phyloP scores from a whole-genome alignment of 1,140 invertebrate genomes.

The Bombus balteatus region DNA sequence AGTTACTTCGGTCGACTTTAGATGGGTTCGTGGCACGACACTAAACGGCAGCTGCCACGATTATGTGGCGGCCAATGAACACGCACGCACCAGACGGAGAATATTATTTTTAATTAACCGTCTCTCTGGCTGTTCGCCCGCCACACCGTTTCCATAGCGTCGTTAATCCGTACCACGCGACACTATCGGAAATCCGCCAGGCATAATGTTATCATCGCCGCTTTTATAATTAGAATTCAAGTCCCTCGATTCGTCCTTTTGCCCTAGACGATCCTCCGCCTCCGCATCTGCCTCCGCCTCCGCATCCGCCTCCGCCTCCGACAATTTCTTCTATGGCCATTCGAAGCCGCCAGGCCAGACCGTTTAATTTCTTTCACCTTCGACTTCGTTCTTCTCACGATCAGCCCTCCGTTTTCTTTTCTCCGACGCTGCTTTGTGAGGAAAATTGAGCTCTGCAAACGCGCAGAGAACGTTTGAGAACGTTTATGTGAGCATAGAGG shows the following conservation, averaged over 20 bases:
- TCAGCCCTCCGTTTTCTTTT: not conserved
- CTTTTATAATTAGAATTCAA: conserved; percentile 60
- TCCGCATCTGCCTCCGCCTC: too few species aligned
- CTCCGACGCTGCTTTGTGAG: not conserved
- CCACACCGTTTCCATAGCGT: conserved; percentile 6
- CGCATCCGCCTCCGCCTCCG: too few species aligned
- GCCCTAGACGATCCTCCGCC: not conserved
- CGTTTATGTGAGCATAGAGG: not conserved
- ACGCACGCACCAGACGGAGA: not conserved
- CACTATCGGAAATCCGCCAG: conserved; percentile 28
- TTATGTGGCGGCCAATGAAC: not conserved
- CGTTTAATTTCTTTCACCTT: conserved; percentile 53
- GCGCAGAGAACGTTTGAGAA: not conserved
- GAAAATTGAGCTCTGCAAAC: conserved; percentile 15
- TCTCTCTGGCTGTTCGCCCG: not conserved
- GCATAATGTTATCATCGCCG: conserved; percentile 63
- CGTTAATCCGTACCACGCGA: conserved; percentile 20
- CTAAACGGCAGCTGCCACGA: not conserved
- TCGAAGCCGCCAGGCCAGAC: not conserved
- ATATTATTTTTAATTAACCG: conserved; percentile 53
- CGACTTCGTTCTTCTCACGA: not conserved
- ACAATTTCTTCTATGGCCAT: too few species aligned
- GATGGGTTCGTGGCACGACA: not conserved
- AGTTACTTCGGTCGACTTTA: not conserved
- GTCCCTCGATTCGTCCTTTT: conserved; percentile 33